Conservation (phyloP, 2,113 vertebrate genomes). For the Syrrhaptes paradoxus region DNA sequence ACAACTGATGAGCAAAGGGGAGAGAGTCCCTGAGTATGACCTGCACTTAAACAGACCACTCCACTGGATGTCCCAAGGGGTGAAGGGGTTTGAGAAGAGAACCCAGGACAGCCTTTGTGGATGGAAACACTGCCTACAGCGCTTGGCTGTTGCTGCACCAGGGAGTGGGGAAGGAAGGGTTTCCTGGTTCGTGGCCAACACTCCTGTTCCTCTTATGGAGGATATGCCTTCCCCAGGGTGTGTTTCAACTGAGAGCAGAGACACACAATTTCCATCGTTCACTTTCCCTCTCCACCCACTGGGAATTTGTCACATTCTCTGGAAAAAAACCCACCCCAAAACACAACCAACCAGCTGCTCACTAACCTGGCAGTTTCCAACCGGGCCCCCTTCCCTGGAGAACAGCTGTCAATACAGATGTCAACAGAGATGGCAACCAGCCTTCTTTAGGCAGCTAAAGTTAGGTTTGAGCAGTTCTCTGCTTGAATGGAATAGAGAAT, state of each 20-base stretch:
- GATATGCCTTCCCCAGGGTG: constrained; percentile 56
- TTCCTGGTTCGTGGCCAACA: constrained; percentile 6
- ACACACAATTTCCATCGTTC: constrained; percentile 2
- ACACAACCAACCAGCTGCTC: neutral
- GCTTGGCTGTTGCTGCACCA: neutral
- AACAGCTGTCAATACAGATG: neutral
- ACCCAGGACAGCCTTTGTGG: neutral
- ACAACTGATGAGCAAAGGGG: neutral
- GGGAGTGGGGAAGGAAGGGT: neutral
- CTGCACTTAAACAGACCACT: neutral
- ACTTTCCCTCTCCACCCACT: constrained; percentile 35
- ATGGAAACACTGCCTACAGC: neutral
- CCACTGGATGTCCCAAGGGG: neutral
- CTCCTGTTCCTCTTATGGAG: constrained; percentile 15
- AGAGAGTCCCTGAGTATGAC: neutral
- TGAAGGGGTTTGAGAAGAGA: neutral
- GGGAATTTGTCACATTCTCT: neutral
- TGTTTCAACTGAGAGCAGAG: constrained; percentile 23
- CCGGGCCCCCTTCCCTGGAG: neutral
- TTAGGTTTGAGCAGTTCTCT: neutral
- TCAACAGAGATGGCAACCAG: neutral
- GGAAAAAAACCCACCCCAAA: neutral
- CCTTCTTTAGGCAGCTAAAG: neutral
- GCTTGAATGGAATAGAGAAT: neutral
- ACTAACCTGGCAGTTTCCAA: neutral